Base-by-base conservation (phyloP, 1,140 invertebrate genomes). In the Prorops nasuta region DNA sequence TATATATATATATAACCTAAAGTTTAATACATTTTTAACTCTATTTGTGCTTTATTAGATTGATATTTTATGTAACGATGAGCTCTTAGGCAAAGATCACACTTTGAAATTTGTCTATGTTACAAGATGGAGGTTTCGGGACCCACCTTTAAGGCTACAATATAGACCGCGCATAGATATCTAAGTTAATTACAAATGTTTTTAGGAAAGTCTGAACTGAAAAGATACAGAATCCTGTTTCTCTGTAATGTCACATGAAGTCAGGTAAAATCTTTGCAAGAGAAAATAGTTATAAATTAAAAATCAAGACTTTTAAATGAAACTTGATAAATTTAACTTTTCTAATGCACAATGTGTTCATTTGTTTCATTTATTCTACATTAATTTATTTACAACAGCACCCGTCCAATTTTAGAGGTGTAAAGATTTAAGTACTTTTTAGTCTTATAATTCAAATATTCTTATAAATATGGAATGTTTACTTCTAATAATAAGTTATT, bases 21-120 rank as follows among this genome's bases (percentile, higher is more conserved):
- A 19, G 8, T 51, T 44, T 10, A 28, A 3, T 12, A 12, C 14
- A 32, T 42, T 51, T 24, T 44, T 32, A 2, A 6, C 7, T 21
- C n/a, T 47, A 0, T 22, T 45, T 54, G 64, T n/a, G n/a, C 56
- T 70, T 67, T 80, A 80, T 41, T 78, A 94, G 90, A 92, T 98
- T 76, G 97, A 99, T 79, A 96, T 99, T 69, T 81, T 98, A 68
- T 99, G 96, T 80, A 98, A 98, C 81, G 91, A 98, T 72, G 96
- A 99, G 82, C 81, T 98, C 51, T 78, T 99, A 71, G 97, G 96
- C 32, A 98, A 98, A 77, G 96, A 99, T 76, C 97, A 98, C 73
- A 98, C 96, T 24, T 81, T 99, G 44, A 98, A 98, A 78, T 99
- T 99, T 80, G 96, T 99, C 22, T 94, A 92, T 68, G 92, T 98